These are phyloP conservation scores for Cricetomys ansorgei DNA, from an alignment of 2,113 vertebrate genomes.

Conservation along the genomic window DNA sequence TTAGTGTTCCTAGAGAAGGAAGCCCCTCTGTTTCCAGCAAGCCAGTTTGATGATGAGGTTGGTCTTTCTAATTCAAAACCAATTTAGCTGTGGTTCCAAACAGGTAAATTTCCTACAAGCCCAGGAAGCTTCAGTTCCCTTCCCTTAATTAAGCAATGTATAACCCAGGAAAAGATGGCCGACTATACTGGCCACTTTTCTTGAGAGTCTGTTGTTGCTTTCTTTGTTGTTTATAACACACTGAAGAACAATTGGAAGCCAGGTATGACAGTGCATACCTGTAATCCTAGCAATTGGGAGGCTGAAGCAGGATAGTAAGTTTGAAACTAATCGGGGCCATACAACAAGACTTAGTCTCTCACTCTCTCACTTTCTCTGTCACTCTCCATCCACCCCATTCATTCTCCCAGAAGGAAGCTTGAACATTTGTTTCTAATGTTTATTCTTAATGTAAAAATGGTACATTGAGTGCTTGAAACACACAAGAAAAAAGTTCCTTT, in stretches of 20 bases:
- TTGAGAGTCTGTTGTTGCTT: neutral
- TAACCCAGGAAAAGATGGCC: neutral
- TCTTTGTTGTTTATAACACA: slow-evolving; percentile 32
- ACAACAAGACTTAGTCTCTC: neutral
- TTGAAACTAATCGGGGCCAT: neutral
- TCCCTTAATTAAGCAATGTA: neutral
- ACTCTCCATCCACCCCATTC: neutral
- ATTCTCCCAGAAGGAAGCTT: neutral
- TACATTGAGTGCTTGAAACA: neutral
- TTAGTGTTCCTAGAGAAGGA: slow-evolving; percentile 19
- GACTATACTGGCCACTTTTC: neutral
- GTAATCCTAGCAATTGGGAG: neutral
- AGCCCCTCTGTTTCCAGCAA: neutral
- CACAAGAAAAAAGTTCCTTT: neutral
- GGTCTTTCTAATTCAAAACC: slow-evolving; percentile 22
- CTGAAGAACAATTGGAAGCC: neutral
- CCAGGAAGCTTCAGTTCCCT: neutral
- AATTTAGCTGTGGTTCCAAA: neutral
- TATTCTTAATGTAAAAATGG: slow-evolving; percentile 50
- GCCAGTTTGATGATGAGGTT: slow-evolving; percentile 12
- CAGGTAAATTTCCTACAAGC: neutral
- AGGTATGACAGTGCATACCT: neutral
- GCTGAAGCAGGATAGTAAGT: neutral
- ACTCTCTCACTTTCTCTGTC: neutral
- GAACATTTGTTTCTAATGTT: neutral